Evolutionary conservation across 1,140 invertebrate genomes (phyloP), one percentile per base, ranked within the genome.

Genomic region (Pinna nobilis): DNA sequence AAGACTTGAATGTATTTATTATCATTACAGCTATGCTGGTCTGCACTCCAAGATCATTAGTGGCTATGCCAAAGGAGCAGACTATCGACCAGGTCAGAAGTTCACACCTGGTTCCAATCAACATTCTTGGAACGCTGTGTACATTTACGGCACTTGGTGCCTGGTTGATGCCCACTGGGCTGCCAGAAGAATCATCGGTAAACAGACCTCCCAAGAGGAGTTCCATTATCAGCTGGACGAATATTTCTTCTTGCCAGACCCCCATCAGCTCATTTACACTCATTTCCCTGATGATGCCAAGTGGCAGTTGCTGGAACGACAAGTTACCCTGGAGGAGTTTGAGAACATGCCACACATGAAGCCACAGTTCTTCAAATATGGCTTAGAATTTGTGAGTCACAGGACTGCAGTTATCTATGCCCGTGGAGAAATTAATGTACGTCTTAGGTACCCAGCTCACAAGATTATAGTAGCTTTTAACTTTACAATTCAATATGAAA

Each of bases 151-250:
- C 7, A 84, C 83, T 9, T 89, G 88, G 88, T 84, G 87, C 57
- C 74, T 89, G 39, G 82, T 89, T 20, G 88, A 89, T 76, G 88
- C 86, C 44, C 88, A 89, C 75, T 89, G 88, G 88, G 88, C 88
- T 33, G 87, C 88, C 4, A 70, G 88, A 6, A 68, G 88, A 35
- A 85, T 89, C 73, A 88, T 89, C 47, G 88, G 88, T 32, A 89
- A 89, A 64, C 85, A 88, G 71, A 78, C 82, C 9, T 76, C 79
- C 2, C 77, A 79, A 25, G 84, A 85, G 63, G 86, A 87, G 70
- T 86, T 87, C 78, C 85, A 87, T 53, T 89, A 89, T 70, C 87
- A 88, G 69, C 78, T 89, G 13, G 88, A 89, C 68, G 86, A 87
- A 51, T 89, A 89, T 61, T 89, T 89, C 78, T 89, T 89, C 81